These are phyloP conservation scores for Xenus cinereus DNA, from an alignment of 2,113 vertebrate species.

Conservation along the genomic window DNA sequence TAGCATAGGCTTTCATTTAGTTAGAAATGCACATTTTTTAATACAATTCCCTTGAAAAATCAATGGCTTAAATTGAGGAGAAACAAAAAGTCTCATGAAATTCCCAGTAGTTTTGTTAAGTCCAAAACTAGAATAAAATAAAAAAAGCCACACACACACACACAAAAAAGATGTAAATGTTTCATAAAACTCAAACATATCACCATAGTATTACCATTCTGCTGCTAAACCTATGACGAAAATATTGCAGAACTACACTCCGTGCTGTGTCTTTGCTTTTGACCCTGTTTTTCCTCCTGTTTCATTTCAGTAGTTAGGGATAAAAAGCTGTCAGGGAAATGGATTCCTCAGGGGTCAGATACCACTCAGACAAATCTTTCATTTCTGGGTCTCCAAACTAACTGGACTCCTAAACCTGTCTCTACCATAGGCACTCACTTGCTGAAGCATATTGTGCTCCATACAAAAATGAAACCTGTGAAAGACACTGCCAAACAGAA, in stretches of 20 bases:
- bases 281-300: not conserved
- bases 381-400: not conserved
- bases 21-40: conserved; percentile 43
- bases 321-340: not conserved
- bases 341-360: not conserved
- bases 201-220: not conserved
- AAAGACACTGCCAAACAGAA: not conserved
- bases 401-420: not conserved
- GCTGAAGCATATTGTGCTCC: not conserved
- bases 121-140: not conserved
- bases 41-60: conserved; percentile 34
- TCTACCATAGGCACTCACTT: rapidly evolving
- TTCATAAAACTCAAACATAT: not conserved
- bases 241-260: not conserved
- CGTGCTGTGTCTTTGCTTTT: not conserved
- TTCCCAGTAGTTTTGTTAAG: not conserved
- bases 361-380: not conserved
- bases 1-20: not conserved
- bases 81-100: not conserved
- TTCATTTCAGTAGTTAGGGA: not conserved
- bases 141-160: not conserved
- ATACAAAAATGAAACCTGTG: not conserved
- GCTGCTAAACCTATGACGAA: not conserved
- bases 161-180: not conserved
- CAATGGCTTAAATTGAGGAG: not conserved